Evolutionary conservation across 2,797 vertebrate genomes (phyloP).

Genomic region (Gymnothorax reevesii): DNA sequence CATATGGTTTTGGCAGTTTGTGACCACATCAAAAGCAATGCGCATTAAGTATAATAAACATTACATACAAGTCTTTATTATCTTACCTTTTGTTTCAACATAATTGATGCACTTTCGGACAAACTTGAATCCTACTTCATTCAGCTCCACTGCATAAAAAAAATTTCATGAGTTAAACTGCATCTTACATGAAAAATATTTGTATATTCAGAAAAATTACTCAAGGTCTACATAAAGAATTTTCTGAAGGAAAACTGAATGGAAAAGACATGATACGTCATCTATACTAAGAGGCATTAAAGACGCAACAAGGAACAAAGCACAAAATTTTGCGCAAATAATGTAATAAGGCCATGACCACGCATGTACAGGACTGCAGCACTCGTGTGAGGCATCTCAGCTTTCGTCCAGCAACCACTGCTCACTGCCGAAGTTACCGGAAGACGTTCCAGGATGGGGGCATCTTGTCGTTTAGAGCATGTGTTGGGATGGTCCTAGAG

Average conservation of each 20-base stretch:
- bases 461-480: too few relatives aligned
- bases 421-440: too few relatives aligned
- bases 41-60: background rate
- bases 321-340: background rate
- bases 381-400: too few relatives aligned
- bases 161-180: background rate
- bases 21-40: background rate
- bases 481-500: too few relatives aligned
- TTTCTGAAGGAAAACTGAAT: background rate
- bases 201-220: background rate
- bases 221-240: background rate
- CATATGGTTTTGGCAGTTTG: background rate
- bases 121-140: constrained; percentile 93
- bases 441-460: too few relatives aligned
- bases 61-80: background rate
- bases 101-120: constrained; percentile 93
- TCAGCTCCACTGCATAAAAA: constrained; percentile 86
- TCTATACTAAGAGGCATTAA: background rate
- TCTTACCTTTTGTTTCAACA: constrained; percentile 88
- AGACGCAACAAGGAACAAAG: background rate
- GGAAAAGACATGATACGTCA: background rate
- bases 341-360: background rate
- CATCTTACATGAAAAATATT: background rate
- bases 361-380: too few relatives aligned
- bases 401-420: too few relatives aligned